phyloP scores from a whole-genome alignment of 1,140 invertebrate species.

The Gryllus bimaculatus region DNA sequence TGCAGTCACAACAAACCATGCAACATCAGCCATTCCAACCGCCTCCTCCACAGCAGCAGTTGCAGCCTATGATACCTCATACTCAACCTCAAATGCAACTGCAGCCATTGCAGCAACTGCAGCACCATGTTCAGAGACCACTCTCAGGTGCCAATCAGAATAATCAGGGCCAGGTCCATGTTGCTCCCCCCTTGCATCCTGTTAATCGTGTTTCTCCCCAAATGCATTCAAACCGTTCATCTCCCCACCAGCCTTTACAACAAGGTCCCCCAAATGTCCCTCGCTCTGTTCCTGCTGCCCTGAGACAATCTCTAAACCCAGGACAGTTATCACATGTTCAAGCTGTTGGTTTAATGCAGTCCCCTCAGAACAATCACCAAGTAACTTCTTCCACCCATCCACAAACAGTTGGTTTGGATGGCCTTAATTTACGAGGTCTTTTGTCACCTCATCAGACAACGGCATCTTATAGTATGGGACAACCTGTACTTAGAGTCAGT shows the following conservation, averaged over 20 bases:
- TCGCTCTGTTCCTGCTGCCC: neutral
- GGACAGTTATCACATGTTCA: neutral
- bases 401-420: slow-evolving; percentile 13
- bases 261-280: neutral
- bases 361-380: slow-evolving; percentile 23
- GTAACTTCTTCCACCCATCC: slow-evolving; percentile 44
- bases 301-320: neutral
- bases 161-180: neutral
- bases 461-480: slow-evolving; percentile 3
- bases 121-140: neutral
- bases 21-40: slow-evolving; percentile 17
- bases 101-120: slow-evolving; percentile 25
- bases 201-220: neutral
- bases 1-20: slow-evolving; percentile 27
- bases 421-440: slow-evolving; percentile 22
- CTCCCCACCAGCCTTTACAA: neutral
- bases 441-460: slow-evolving; percentile 21
- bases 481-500: neutral
- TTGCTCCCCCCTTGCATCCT: neutral
- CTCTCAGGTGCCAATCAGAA: neutral
- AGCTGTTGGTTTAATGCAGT: neutral
- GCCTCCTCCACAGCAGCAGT: slow-evolving; percentile 16
- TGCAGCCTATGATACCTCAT: slow-evolving; percentile 16
- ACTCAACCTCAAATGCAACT: slow-evolving; percentile 20
- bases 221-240: neutral